Conservation (phyloP, 2,113 vertebrate genomes). For the Psittacara wagleri region DNA sequence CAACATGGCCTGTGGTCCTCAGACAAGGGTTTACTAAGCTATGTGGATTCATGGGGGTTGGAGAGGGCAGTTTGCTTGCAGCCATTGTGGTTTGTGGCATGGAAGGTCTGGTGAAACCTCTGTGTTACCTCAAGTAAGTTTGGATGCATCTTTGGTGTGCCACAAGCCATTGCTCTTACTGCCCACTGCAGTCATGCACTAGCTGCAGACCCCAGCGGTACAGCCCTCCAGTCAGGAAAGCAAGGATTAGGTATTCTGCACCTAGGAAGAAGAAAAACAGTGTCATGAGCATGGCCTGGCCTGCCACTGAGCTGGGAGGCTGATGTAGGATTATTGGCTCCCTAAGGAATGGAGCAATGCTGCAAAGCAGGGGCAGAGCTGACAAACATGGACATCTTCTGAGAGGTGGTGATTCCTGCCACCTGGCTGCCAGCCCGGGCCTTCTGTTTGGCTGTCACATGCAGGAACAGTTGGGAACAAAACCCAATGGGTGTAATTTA, state of each 20-base stretch:
- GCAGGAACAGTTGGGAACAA: background rate
- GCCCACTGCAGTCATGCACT: background rate
- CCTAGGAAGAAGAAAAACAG: background rate
- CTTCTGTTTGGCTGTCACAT: background rate
- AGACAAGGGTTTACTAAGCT: background rate
- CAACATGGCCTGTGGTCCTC: background rate
- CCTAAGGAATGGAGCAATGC: background rate
- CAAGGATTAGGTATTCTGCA: background rate
- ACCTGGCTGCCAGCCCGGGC: background rate
- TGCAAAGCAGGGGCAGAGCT: background rate
- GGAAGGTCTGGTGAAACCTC: background rate
- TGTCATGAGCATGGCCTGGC: background rate
- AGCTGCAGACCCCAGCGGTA: background rate
- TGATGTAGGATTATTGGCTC: background rate
- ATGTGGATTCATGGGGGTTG: background rate
- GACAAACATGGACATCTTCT: rapidly evolving
- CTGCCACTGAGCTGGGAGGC: background rate
- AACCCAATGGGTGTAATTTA: background rate
- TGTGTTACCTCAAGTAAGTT: background rate
- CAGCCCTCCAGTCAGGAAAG: background rate
- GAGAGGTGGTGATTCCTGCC: background rate
- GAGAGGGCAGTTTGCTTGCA: background rate
- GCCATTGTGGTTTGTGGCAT: background rate
- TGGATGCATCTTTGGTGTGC: background rate
- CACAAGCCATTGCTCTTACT: background rate